Evolutionary conservation across 2,888 invertebrate genomes (phyloP).

Genomic region (Eupithecia subumbrata): DNA sequence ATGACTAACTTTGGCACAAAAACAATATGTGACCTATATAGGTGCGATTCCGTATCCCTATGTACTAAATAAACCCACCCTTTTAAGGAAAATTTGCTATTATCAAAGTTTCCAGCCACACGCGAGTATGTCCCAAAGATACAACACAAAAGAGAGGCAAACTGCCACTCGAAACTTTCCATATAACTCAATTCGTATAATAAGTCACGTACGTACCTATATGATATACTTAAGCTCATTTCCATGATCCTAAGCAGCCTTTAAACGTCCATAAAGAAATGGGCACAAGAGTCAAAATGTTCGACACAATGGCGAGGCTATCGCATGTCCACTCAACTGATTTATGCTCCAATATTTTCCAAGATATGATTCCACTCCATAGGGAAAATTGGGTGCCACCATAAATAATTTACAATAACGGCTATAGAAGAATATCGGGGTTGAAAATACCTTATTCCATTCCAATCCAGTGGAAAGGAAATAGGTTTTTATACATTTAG

Average conservation of each 20-base stretch:
- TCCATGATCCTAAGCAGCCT: slow-evolving; percentile 68
- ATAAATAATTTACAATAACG: slow-evolving; percentile 59
- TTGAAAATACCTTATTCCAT: neutral
- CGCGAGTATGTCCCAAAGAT: neutral
- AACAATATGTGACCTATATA: neutral
- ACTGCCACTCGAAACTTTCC: slow-evolving; percentile 65
- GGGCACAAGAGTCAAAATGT: slow-evolving; percentile 59
- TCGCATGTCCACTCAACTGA: slow-evolving; percentile 61
- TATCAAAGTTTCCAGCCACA: neutral
- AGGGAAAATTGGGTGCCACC: slow-evolving; percentile 55
- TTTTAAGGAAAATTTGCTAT: neutral
- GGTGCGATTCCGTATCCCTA: neutral
- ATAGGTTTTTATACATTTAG: neutral
- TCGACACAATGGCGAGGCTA: slow-evolving; percentile 62
- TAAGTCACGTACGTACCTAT: slow-evolving; percentile 44
- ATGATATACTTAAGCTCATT: slow-evolving; percentile 39
- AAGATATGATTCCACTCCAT: slow-evolving; percentile 55
- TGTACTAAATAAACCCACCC: neutral
- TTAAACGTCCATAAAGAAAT: slow-evolving; percentile 69
- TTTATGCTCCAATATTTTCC: slow-evolving; percentile 69
- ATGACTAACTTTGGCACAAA: neutral
- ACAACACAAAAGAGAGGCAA: slow-evolving; percentile 59
- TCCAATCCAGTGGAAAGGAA: neutral
- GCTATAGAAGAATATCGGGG: neutral
- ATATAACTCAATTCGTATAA: slow-evolving; percentile 62